Percentiles rank a stretch among this genome's conserved stretches.
These are phyloP conservation scores for Phalacrocorax pelagicus DNA, from an alignment of 2,113 vertebrate genomes.

Conservation along the genomic window DNA sequence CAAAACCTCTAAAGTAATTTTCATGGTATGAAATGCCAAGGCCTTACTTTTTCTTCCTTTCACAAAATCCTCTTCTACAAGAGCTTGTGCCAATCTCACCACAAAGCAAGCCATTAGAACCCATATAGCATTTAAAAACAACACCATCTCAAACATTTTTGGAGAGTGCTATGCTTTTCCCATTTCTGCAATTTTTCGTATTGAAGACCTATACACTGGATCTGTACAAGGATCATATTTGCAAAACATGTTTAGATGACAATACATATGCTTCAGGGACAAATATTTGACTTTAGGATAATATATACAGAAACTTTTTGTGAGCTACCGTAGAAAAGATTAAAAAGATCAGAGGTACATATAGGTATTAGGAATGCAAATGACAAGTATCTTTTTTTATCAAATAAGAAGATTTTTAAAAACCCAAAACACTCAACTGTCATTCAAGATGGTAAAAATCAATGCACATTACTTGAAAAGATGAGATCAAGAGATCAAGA, in stretches of 20 bases:
- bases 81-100: background rate
- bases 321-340: background rate
- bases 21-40: background rate
- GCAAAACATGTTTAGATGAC: background rate
- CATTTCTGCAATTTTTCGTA: background rate
- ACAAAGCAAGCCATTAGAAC: background rate
- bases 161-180: background rate
- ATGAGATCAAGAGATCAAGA: background rate
- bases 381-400: background rate
- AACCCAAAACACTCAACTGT: background rate
- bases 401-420: background rate
- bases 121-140: background rate
- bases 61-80: background rate
- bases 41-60: background rate
- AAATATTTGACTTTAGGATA: background rate
- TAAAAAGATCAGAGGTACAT: background rate
- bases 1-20: background rate
- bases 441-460: background rate
- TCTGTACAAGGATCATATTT: background rate
- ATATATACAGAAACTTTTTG: background rate
- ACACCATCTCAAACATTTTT: background rate
- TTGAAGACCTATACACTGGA: background rate
- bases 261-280: background rate
- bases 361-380: background rate
- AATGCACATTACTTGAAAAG: background rate